Percentiles rank a stretch among this genome's conserved stretches.
Evolutionary conservation across 64 coral and sea anemone genomes (phyloP).

Genomic region (Pocillopora verrucosa): DNA sequence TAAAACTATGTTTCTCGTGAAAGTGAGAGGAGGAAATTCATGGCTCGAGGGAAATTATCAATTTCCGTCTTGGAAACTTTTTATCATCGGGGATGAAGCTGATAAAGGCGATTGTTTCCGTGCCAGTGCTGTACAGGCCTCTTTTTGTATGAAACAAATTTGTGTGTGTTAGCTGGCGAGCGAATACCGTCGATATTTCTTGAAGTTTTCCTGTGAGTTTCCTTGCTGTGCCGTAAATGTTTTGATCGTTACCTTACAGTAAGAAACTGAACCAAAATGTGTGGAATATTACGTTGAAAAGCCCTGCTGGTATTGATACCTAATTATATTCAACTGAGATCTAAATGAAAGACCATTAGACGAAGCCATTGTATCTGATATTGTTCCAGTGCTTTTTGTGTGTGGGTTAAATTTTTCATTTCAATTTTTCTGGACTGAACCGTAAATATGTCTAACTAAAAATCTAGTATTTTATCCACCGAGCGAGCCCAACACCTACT

Average conservation of each 20-base stretch:
- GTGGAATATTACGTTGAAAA: neutral
- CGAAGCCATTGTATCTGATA: neutral
- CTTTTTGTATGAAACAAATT: neutral
- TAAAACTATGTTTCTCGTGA: neutral
- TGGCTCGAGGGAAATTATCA: neutral
- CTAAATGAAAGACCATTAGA: neutral
- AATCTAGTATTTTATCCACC: no score
- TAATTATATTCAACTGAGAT: neutral
- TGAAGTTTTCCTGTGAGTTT: neutral
- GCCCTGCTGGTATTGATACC: neutral
- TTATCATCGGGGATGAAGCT: neutral
- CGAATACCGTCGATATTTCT: neutral
- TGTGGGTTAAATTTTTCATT: no score
- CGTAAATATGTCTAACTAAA: no score
- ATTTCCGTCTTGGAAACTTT: neutral
- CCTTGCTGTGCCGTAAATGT: neutral
- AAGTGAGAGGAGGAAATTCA: neutral
- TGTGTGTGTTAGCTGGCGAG: neutral
- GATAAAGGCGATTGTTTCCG: neutral
- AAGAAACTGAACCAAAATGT: no score
- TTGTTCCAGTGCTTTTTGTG: no score
- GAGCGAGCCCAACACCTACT: no score
- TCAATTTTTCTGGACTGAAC: no score
- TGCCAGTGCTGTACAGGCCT: neutral
- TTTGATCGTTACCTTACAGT: neutral